Evolutionary conservation across 2,113 vertebrate species (phyloP).

Genomic region (Caranx melampygus): DNA sequence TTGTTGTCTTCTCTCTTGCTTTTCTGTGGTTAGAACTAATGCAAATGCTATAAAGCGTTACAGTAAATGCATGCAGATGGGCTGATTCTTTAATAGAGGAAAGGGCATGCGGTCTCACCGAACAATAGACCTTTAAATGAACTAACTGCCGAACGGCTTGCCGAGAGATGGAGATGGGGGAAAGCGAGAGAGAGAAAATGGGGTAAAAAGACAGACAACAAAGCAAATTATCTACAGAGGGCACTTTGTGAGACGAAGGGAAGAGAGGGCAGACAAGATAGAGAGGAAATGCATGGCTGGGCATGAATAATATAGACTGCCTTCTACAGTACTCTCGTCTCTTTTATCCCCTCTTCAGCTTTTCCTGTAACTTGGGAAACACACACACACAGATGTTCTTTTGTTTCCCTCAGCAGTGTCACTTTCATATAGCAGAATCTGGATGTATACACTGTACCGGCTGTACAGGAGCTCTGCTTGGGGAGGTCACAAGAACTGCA

Average conservation of each 20-base stretch:
- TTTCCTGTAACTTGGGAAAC: slow-evolving; percentile 22
- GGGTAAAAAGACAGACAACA: slow-evolving; percentile 9
- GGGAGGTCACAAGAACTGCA: not conserved
- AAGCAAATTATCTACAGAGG: slow-evolving; percentile 31
- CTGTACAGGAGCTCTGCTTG: not conserved
- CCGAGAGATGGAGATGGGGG: slow-evolving; percentile 24
- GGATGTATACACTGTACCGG: not conserved
- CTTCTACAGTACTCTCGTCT: slow-evolving; percentile 28
- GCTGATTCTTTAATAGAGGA: slow-evolving; percentile 46
- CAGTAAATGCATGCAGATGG: slow-evolving; percentile 60
- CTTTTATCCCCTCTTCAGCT: slow-evolving; percentile 23
- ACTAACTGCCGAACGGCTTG: slow-evolving; percentile 5
- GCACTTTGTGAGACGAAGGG: slow-evolving; percentile 3
- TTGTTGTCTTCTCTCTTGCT: slow-evolving; percentile 30
- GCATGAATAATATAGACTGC: slow-evolving; percentile 64
- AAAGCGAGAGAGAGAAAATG: not conserved
- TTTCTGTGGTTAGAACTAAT: slow-evolving; percentile 51
- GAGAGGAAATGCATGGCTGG: slow-evolving; percentile 36
- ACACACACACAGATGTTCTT: not conserved
- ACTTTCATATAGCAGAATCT: not conserved
- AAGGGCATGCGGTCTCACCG: slow-evolving; percentile 36
- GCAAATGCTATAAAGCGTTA: slow-evolving; percentile 28
- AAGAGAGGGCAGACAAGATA: slow-evolving; percentile 24
- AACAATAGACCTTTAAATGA: slow-evolving; percentile 26
- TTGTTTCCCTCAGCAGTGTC: not conserved